Percentiles rank a stretch among this genome's conserved stretches.
phyloP scores from a whole-genome alignment of 2,797 vertebrate genomes.

The Spea hammondii region DNA sequence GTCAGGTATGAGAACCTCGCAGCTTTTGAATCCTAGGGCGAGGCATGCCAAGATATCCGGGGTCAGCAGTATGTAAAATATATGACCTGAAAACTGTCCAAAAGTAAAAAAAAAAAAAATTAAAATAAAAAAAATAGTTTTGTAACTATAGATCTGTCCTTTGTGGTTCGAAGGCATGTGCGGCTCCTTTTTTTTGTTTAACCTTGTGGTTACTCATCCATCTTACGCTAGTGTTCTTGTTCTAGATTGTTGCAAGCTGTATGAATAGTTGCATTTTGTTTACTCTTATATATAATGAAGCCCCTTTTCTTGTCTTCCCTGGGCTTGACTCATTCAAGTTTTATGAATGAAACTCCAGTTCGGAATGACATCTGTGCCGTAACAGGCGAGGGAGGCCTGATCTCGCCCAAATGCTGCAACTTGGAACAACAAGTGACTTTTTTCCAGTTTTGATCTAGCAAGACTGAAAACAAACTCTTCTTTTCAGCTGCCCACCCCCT shows the following conservation, averaged over 20 bases:
- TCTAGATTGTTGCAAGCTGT: not conserved
- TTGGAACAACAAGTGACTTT: constrained; percentile 62
- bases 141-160: no score
- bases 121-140: no score
- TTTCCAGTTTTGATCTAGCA: constrained; percentile 62
- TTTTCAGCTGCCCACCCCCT: constrained; percentile 61
- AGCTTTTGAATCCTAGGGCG: no score
- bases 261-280: constrained; percentile 32
- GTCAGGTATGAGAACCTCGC: no score
- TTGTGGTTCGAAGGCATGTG: no score
- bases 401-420: constrained; percentile 64
- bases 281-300: not conserved
- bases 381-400: constrained; percentile 64
- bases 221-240: not conserved
- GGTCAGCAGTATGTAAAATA: no score
- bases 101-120: no score
- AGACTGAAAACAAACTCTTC: constrained; percentile 65
- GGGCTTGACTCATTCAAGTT: constrained; percentile 57
- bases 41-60: no score
- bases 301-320: constrained; percentile 47
- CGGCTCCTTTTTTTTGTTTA: no score
- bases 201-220: no score
- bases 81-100: no score
- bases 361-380: constrained; percentile 66
- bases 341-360: constrained; percentile 69